phyloP scores from a whole-genome alignment of 1,140 invertebrate species.

The Liolophura sinensis region DNA sequence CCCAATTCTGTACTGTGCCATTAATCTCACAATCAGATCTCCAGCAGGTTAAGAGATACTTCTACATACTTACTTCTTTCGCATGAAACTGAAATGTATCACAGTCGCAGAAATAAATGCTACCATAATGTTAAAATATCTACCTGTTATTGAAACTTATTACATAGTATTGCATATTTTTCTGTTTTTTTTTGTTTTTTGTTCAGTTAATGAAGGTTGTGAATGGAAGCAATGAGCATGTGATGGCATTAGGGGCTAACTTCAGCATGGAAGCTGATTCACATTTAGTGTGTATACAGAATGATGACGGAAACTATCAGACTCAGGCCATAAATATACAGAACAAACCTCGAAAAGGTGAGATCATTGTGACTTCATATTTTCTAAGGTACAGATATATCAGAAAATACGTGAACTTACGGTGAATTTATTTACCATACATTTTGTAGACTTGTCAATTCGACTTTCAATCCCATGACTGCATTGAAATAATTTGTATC shows the following conservation, averaged over 20 bases:
- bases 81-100: background rate
- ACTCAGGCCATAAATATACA: conserved; percentile 89
- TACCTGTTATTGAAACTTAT: background rate
- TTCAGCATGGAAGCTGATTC: conserved; percentile 82
- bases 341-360: conserved; percentile 78
- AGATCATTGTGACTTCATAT: conserved; percentile 8
- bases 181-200: conserved; percentile 13
- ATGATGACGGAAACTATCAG: conserved; percentile 73
- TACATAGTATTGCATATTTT: conserved; percentile 3
- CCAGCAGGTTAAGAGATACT: too few species aligned
- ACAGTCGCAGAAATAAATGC: background rate
- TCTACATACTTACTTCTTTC: background rate
- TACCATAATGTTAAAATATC: background rate
- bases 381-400: too few species aligned
- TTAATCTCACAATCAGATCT: too few species aligned
- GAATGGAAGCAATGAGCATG: conserved; percentile 82
- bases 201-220: conserved; percentile 74
- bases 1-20: too few species aligned
- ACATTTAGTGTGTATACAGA: conserved; percentile 86
- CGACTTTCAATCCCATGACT: too few species aligned
- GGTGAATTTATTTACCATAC: too few species aligned
- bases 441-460: too few species aligned
- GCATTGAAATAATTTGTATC: too few species aligned
- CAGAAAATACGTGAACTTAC: too few species aligned
- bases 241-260: conserved; percentile 80